Base-by-base conservation (phyloP, 2,113 vertebrate species). In the Delphinus delphis region DNA sequence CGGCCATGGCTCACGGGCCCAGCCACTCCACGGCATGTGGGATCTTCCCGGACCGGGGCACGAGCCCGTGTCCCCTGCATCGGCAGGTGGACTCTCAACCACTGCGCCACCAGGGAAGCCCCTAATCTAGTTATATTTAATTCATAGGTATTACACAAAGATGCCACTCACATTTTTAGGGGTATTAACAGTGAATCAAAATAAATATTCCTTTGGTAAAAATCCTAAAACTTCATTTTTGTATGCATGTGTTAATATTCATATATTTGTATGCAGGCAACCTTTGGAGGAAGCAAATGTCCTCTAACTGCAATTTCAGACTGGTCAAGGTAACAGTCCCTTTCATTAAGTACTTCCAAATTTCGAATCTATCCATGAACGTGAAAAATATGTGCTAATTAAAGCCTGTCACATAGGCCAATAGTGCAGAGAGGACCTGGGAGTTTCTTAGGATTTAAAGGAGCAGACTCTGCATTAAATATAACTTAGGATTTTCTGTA, bases 301-400 rank as follows among this genome's bases (percentile, higher is more conserved):
- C 98, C 98, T 98, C 98, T 97, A 99, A 97, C 95, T 97, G 97
- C 94, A 98, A 97, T 98, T 98, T 98, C 98, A 98, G 97, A 95
- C 97, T 95, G 97, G 98, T 98, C 99, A 99, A 99, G 98, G 98
- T 98, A 98, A 97, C 96, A 97, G 98, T 98, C 98, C 98, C 98
- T 97, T 98, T 98, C 98, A 98, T 98, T 99, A 99, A 98, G 95
- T 95, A 96, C 96, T 97, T 98, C 98, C 98, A 98, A 98, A 98
- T 98, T 98, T 98, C 96, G 97, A 98, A 91, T 98, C 97, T 97
- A 98, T 73, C 95, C 97, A 96, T 0, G 53, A 98, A 98, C 17
- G 96, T 98, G 98, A 98, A 98, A 98, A 98, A 98, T 98, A 96
- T 98, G 92, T 95, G 97, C 97, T 98, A 99, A 99, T 99, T 98